phyloP scores from a whole-genome alignment of 1,140 invertebrate species.

The Brachionus manjavacas region DNA sequence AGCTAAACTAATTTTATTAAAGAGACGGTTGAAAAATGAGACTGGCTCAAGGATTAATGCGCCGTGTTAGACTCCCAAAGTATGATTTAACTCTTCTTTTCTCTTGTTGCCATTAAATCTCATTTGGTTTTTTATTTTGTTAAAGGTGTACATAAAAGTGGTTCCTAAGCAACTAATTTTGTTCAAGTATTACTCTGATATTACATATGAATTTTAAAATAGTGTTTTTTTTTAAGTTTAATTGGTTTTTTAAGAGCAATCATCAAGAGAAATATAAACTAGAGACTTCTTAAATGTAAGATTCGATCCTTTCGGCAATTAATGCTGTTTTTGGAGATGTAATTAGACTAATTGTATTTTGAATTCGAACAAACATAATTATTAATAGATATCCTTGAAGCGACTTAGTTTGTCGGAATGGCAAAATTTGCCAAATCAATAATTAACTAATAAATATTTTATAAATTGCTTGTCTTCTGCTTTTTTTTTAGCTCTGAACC shows the following conservation, averaged over 20 bases:
- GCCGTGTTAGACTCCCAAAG: neutral
- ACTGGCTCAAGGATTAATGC: neutral
- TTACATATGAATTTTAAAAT: conserved; percentile 32
- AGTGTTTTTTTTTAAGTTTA: neutral
- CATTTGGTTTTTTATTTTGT: conserved; percentile 4
- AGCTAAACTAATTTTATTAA: neutral
- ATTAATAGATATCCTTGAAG: neutral
- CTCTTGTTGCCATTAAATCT: neutral
- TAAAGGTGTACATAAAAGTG: conserved; percentile 22
- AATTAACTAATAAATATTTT: neutral
- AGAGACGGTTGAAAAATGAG: no score
- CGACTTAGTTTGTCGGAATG: no score
- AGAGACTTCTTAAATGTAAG: neutral
- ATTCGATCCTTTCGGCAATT: neutral
- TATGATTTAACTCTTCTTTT: conserved; percentile 15
- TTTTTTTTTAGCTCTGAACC: no score
- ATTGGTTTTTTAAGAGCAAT: conserved; percentile 13
- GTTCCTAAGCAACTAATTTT: conserved; percentile 29
- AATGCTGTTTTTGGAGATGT: neutral
- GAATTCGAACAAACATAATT: neutral
- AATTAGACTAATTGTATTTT: neutral
- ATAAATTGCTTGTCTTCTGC: neutral
- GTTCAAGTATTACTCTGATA: conserved; percentile 14
- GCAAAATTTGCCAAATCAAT: no score
- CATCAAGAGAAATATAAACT: conserved; percentile 4